These are phyloP conservation scores for Drosophila guanche DNA, from an alignment of 1,140 invertebrate species.

Conservation along the genomic window DNA sequence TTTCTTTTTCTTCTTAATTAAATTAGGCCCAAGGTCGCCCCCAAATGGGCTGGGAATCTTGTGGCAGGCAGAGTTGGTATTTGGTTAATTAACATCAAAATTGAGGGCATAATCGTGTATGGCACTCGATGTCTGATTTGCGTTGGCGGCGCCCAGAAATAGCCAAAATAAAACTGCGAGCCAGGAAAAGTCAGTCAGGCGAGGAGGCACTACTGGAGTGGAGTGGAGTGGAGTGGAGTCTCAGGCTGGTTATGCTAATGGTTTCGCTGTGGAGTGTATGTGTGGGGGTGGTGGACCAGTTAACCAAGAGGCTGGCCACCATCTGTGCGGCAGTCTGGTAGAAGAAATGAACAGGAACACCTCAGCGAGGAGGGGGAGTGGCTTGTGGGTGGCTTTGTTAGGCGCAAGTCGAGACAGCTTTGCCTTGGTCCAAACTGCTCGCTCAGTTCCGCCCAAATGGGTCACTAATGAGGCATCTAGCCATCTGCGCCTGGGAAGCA, in stretches of 20 bases:
- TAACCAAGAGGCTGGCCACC: conserved; percentile 11
- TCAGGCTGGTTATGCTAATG: conserved; percentile 56
- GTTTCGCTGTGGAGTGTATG: background rate
- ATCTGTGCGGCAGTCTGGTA: conserved; percentile 24
- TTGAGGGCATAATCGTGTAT: background rate
- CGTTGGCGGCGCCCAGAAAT: conserved; percentile 40
- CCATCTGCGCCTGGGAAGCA: conserved; percentile 56
- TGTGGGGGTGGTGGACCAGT: background rate
- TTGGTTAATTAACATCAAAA: conserved; percentile 42
- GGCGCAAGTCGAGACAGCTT: conserved; percentile 24
- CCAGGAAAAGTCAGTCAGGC: conserved; percentile 44
- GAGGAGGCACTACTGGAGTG: conserved; percentile 1
- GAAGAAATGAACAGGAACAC: conserved; percentile 36
- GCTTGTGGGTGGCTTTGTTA: conserved; percentile 30
- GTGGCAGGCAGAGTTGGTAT: background rate
- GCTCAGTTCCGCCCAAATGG: conserved; percentile 78
- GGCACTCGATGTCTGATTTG: conserved; percentile 33
- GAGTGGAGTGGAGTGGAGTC: too few relatives aligned
- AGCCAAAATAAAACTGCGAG: conserved; percentile 4
- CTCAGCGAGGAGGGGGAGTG: conserved; percentile 1
- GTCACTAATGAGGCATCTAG: conserved; percentile 67
- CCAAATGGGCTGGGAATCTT: conserved; percentile 58
- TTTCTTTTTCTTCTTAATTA: conserved; percentile 67
- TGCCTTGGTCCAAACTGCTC: conserved; percentile 56
- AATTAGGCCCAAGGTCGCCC: conserved; percentile 68